Percentiles rank a stretch among this genome's conserved stretches.
These are phyloP conservation scores for Sarcophaga peregrina DNA, from an alignment of 1,140 invertebrate species.

Conservation along the genomic window DNA sequence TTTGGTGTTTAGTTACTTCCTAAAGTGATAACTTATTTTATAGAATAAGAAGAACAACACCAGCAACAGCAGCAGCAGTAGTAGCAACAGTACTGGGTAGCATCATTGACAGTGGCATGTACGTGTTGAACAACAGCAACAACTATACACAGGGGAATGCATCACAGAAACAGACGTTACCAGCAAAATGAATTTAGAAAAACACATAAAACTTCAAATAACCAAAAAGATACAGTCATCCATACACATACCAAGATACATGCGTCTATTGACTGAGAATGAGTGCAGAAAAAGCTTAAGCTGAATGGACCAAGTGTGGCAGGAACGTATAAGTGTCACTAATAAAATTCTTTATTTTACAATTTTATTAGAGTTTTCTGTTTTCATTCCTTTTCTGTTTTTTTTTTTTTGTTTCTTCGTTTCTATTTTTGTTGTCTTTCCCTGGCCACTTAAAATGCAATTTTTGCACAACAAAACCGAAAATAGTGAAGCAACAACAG, in stretches of 20 bases:
- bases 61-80: not conserved
- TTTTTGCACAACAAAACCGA: not conserved
- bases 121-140: constrained; percentile 27
- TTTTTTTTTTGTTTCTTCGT: no score
- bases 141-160: not conserved
- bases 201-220: not conserved
- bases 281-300: not conserved
- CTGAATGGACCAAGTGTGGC: not conserved
- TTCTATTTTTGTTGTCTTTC: no score
- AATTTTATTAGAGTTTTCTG: not conserved
- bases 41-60: not conserved
- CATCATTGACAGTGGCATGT: not conserved
- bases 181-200: not conserved
- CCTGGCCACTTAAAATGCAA: not conserved
- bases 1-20: constrained; percentile 37
- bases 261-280: not conserved
- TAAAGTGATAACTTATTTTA: constrained; percentile 42
- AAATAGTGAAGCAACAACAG: not conserved
- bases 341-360: constrained; percentile 34
- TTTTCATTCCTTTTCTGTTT: not conserved
- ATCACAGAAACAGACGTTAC: not conserved
- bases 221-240: no score
- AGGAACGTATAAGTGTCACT: constrained; percentile 20
- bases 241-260: not conserved
- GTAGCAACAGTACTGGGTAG: no score